Base-by-base conservation (phyloP, 2,888 invertebrate species). In the Osmoderma eremita region DNA sequence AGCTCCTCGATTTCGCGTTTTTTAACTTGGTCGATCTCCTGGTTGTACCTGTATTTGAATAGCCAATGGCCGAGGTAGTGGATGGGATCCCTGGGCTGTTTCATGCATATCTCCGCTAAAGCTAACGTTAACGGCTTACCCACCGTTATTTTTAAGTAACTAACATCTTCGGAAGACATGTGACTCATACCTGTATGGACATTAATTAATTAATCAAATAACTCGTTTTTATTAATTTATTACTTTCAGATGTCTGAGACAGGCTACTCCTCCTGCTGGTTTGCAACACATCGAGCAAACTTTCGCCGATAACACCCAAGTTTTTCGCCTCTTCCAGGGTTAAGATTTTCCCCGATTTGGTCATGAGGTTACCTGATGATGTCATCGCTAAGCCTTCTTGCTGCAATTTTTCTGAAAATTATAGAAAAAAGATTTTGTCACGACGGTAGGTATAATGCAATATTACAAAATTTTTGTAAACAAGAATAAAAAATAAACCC, bases 61-160 rank as follows among this genome's bases (percentile, higher is more conserved):
- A 85, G 75, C 84, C 84, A 85, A 71, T 83, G 83, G 2, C 80
- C 84, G 22, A 85, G 74, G 70, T 83, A 84, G 71, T 81, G 81
- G n/a, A 85, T 81, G 0, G 85, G 84, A 74, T 84, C 84, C 51
- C 74, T 69, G 1, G 85, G 85, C 70, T 83, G 82, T 68, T 81
- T 82, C 0, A 80, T 77, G 1, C 81, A 79, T 48, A 85, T 81
- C 73, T 85, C 84, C 1, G 82, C 82, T 63, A 85, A 69, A 3
- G 83, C 84, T 62, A 83, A 72, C 24, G 80, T 79, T 58, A 85
- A 71, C 1, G 84, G 82, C 53, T 74, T 76, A 5, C 82, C 83
- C 15, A 83, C 70, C 17, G 73, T 70, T 13, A 73, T 74, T 71
- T 82, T 82, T 58, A 83, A 73, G 69, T 83, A 83, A 39, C 75